A percentile compares a stretch with the other conserved stretches of the same genome.
phyloP scores from a whole-genome alignment of 2,797 vertebrate species.

The Tapirus indicus region DNA sequence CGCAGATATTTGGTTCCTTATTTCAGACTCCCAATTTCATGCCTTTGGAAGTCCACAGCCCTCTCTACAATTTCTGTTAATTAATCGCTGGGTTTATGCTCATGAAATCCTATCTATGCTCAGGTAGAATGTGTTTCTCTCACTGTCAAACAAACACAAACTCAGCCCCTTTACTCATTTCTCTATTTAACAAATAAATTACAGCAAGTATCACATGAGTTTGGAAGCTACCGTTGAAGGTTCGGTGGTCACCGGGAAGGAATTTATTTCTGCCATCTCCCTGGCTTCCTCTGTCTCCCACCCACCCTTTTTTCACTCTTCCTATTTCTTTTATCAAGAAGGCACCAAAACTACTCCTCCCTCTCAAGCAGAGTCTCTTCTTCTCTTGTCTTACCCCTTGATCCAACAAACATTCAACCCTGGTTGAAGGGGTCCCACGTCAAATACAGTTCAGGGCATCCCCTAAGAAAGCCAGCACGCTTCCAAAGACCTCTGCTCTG shows the following conservation, averaged over 20 bases:
- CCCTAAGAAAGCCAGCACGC: background rate
- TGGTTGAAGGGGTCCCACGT: no score
- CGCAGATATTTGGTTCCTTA: background rate
- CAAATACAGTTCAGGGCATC: background rate
- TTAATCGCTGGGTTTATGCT: background rate
- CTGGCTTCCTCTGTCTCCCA: background rate
- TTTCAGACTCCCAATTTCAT: background rate
- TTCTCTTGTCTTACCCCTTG: background rate
- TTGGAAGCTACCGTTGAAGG: no score
- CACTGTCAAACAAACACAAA: background rate
- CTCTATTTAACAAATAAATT: background rate
- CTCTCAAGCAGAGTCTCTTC: background rate
- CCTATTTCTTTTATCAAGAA: background rate
- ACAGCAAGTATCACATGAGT: background rate
- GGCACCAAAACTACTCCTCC: background rate
- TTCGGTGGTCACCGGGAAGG: no score
- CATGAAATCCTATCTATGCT: background rate
- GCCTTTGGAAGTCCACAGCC: background rate
- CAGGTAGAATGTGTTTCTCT: background rate
- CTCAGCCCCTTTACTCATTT: background rate
- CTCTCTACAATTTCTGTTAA: background rate
- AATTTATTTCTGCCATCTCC: background rate
- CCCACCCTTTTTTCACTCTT: background rate
- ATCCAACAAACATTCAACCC: background rate
- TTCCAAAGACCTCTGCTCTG: background rate